phyloP scores from a whole-genome alignment of 2,113 vertebrate genomes.

The Poicephalus meyeri region DNA sequence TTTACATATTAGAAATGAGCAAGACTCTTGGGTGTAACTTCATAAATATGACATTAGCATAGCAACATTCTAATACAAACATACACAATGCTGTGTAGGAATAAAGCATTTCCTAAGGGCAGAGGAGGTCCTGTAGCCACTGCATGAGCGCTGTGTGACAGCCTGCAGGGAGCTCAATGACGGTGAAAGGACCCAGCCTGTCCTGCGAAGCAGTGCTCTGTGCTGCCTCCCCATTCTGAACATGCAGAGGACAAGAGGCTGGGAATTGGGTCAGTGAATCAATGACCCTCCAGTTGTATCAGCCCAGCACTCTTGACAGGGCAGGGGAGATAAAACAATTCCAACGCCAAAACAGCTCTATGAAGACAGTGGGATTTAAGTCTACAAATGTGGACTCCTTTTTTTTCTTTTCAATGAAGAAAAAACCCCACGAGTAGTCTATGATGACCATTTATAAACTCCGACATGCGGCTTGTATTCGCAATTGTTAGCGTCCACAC shows the following conservation, averaged over 20 bases:
- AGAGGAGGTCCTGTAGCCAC: background rate
- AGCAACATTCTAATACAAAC: background rate
- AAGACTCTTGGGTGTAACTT: background rate
- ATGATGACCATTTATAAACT: background rate
- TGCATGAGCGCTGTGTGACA: background rate
- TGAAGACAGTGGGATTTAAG: background rate
- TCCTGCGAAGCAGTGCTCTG: background rate
- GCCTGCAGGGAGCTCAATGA: background rate
- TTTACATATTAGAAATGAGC: background rate
- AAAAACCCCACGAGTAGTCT: accelerated
- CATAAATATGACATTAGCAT: background rate
- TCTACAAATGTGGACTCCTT: background rate
- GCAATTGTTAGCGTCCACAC: background rate
- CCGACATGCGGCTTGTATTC: background rate
- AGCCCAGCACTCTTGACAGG: background rate
- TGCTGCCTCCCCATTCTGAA: background rate
- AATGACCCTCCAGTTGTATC: background rate
- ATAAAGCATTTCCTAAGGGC: background rate
- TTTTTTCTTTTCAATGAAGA: background rate
- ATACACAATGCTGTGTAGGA: background rate
- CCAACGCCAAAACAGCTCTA: background rate
- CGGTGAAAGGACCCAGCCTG: accelerated
- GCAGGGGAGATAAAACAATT: background rate
- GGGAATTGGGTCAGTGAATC: background rate
- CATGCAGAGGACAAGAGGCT: background rate